Evolutionary conservation across 64 coral and sea anemone species (phyloP), one percentile per base, ranked within the genome.

Genomic region (Dendrophyllia cribrosa): DNA sequence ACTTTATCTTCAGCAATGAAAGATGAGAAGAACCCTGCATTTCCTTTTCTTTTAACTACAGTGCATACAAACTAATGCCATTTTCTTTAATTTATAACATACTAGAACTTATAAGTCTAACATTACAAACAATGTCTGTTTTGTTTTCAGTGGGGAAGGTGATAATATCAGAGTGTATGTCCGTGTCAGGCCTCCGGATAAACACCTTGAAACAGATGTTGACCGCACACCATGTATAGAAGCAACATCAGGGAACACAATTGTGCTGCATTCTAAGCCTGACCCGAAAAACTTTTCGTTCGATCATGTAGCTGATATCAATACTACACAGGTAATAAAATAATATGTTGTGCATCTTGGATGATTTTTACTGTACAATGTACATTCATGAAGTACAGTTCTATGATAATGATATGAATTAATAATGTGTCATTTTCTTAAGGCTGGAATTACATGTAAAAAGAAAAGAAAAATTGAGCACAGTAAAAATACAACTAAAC

Each of bases 81-180:
- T 34, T 34, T 34, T 34, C 34, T 34, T 34, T n/a, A n/a, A n/a
- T n/a, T 34, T 34, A 34, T 34, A 34, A 34, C 34, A 34, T 34
- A 34, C 34, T 34, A 34, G 34, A 34, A 34, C 34, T 34, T 34
- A 34, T 34, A 34, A 13, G 16, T 75, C 47, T 4, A 75, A 11
- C 11, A 75, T 19, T 48, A 3, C 3, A 58, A 56, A 3, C 3
- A 58, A 56, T 52, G 58, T 78, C 9, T 77, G 47, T 52, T 72
- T 83, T 46, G 70, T 12, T 84, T 89, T 50, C 63, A 99, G 91
- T 85, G 86, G 74, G 59, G 92, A 97, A 79, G 85, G 94, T 85
- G 94, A 99, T 59, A 99, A 99, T 51, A 99, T 99, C 56, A 96
- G 96, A 77, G 97, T 99, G 22, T 99, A 99, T 86, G 97, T 99